Percentiles rank a stretch among this genome's conserved stretches.
phyloP scores from a whole-genome alignment of 2,113 vertebrate species.

The Sebastes schlegelii region DNA sequence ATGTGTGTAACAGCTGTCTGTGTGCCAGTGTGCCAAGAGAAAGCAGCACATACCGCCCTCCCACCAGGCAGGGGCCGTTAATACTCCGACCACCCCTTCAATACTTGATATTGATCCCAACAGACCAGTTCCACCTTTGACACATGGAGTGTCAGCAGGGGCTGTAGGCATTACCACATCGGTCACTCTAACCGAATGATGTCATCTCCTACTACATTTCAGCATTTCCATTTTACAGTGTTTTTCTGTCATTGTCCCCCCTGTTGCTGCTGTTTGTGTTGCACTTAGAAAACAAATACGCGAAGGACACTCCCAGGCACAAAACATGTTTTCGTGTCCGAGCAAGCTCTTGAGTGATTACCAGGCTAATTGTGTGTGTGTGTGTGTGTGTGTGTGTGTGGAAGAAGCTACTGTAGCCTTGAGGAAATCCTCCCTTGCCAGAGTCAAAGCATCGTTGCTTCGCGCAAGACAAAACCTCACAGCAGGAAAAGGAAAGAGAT shows the following conservation, averaged over 20 bases:
- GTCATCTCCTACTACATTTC: conserved; percentile 38
- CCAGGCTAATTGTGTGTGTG: conserved; percentile 55
- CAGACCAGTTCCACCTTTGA: conserved; percentile 49
- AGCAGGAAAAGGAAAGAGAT: conserved; percentile 80
- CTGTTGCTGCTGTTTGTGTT: conserved; percentile 20
- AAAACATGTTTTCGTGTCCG: conserved; percentile 58
- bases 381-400: conserved; percentile 42
- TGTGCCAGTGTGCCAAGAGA: conserved; percentile 44
- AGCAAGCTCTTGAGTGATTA: conserved; percentile 54
- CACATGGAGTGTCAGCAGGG: conserved; percentile 37
- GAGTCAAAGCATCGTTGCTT: conserved; percentile 74
- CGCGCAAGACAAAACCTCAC: conserved; percentile 65
- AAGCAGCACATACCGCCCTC: conserved; percentile 18
- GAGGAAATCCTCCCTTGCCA: conserved; percentile 76
- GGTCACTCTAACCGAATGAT: conserved; percentile 30
- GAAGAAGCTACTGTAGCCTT: conserved; percentile 70
- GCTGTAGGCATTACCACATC: conserved; percentile 41
- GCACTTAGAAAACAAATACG: conserved; percentile 35
- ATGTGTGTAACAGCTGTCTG: conserved; percentile 52
- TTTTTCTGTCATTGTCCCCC: background rate
- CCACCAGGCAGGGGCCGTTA: conserved; percentile 12
- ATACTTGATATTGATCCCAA: conserved; percentile 58
- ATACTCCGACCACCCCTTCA: conserved; percentile 24
- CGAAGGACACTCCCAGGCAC: conserved; percentile 42
- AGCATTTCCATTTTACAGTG: background rate